These are phyloP conservation scores for Paramormyrops kingsleyae DNA, from an alignment of 2,113 vertebrate species.

Conservation along the genomic window DNA sequence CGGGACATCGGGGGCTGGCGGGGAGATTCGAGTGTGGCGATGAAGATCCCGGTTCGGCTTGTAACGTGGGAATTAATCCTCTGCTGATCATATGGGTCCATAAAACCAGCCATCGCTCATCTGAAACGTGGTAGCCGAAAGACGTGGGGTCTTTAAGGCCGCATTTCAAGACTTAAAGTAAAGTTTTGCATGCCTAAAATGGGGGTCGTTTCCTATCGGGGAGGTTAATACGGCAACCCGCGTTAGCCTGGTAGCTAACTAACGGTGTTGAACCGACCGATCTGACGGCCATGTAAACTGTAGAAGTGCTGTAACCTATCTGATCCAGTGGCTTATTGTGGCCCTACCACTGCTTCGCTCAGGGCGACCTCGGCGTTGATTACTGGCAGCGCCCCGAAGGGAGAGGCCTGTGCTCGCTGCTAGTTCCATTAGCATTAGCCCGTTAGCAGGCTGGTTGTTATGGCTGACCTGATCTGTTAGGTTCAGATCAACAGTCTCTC, in stretches of 20 bases:
- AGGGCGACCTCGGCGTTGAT: background rate
- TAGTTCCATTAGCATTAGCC: background rate
- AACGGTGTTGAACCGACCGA: background rate
- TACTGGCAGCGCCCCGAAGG: background rate
- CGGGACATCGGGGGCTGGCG: slow-evolving; percentile 13
- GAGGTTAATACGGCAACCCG: background rate
- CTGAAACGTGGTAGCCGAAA: background rate
- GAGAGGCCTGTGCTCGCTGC: background rate
- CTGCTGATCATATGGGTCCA: no score
- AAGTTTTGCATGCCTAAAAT: background rate
- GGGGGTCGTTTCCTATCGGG: background rate
- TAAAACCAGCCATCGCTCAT: background rate
- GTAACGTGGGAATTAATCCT: background rate
- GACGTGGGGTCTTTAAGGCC: background rate
- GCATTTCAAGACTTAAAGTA: background rate
- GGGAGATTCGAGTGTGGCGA: slow-evolving; percentile 24
- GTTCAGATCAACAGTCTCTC: background rate
- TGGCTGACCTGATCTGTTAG: background rate
- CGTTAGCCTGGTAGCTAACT: background rate
- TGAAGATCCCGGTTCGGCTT: background rate
- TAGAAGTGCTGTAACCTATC: background rate
- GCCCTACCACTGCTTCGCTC: background rate
- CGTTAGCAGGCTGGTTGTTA: background rate
- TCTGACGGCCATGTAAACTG: background rate
- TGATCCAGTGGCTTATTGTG: background rate